A percentile compares a stretch with the other conserved stretches of the same genome.
These are phyloP conservation scores for Rhadina sibilatrix DNA, from an alignment of 2,113 vertebrate genomes.

Conservation along the genomic window DNA sequence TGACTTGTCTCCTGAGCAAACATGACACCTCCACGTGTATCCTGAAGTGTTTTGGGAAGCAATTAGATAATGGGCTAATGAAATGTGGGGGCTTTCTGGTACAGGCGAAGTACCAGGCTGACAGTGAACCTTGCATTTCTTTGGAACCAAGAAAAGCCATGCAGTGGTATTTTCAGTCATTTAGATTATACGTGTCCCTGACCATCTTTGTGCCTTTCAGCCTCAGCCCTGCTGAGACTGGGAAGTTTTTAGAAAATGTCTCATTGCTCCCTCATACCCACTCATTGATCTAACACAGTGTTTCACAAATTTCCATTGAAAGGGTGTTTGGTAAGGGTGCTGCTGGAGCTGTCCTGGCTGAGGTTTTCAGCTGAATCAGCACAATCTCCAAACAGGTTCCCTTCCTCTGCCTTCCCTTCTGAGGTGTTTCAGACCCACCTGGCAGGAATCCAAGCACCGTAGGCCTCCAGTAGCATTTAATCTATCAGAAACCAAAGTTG, in stretches of 20 bases:
- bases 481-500: conserved; percentile 20
- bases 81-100: background rate
- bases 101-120: background rate
- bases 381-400: background rate
- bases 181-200: background rate
- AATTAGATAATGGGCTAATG: background rate
- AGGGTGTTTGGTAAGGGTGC: background rate
- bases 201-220: background rate
- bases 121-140: background rate
- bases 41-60: conserved; percentile 30
- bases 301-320: background rate
- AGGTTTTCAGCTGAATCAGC: background rate
- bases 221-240: background rate
- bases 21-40: background rate
- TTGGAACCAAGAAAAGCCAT: background rate
- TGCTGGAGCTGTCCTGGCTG: background rate
- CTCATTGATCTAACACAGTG: background rate
- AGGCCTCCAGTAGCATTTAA: background rate
- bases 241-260: background rate
- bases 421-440: background rate
- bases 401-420: background rate
- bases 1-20: background rate
- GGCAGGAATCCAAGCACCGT: background rate
- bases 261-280: background rate
- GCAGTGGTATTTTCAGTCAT: background rate